Evolutionary conservation across 2,797 vertebrate genomes (phyloP), one percentile per base, ranked within the genome.

Genomic region (Cuculus canorus): DNA sequence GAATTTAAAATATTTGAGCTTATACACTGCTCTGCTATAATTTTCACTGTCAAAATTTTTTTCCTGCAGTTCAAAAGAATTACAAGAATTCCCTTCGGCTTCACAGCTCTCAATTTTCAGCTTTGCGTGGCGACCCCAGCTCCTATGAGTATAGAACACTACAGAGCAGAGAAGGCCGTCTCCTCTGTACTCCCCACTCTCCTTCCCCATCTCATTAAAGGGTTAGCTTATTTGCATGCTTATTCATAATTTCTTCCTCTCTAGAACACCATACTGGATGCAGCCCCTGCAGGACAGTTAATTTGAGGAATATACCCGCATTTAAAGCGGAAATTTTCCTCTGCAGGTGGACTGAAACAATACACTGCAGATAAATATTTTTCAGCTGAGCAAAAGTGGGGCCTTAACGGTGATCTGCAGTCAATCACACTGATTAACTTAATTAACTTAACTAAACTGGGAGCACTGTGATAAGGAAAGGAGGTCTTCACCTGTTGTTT

Each of bases 21-120:
- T 91, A 93, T 47, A 81, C 28, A 54, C 30, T 91, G 41, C 57
- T 86, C 57, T 52, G 21, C 28, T 88, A 90, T 33, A 66, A 82
- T 73, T 90, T 90, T 63, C 54, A 79, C 70, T 41, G 52, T 88
- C 56, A 92, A 88, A 82, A 79, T 86, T 86, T 93, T 92, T 79
- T 94, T 81, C 33, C 39, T 70, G 60, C 28, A 82, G 73, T 84
- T 94, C 86, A 88, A 72, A 90, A 92, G 77, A 93, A 86, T 90
- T 86, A 45, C n/a, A 75, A 41, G 39, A 88, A 96, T 82, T 95
- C 47, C 3, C 33, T 93, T 82, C 83, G 84, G 86, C 68, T 82
- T 88, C 68, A 86, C 28, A 86, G 88, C 13, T 73, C 50, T 86
- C 72, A 75, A 17, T 92, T 86, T 93, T 78, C 73, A 82, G 65